Evolutionary conservation across 2,797 vertebrate genomes (phyloP), one percentile per base, ranked within the genome.

Genomic region (Parotocinclus haroldoi): DNA sequence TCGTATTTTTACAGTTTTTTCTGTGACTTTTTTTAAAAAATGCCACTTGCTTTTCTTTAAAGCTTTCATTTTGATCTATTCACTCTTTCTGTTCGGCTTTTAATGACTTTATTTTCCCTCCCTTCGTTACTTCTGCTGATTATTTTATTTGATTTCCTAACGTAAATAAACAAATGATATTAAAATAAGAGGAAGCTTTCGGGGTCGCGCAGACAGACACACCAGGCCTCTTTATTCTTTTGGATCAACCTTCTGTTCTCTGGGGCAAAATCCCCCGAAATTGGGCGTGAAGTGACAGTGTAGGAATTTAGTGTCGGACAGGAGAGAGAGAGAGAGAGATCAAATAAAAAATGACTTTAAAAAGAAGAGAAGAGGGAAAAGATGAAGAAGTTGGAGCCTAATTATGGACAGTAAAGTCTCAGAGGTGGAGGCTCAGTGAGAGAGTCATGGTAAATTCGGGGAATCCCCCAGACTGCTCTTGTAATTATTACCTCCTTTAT

Each of bases 401-500:
- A 80, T 78, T 81, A 79, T 74, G 59, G 62, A 49, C 53, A 73
- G 52, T 11, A 9, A 63, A 64, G 68, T 74, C 71, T 78, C 78
- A 46, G 68, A 49, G 79, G 76, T 77, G 61, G 73, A 16, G 60
- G 76, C 71, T 81, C 76, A 76, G 66, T 71, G 66, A 68, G 75
- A 66, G 76, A 73, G 82, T 86, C 80, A 77, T 38, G 70, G 78
- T 68, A 69, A 83, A 83, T 88, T 80, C 81, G 68, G 76, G 69
- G 69, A 69, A 67, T 84, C 83, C 78, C 27, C 81, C 49, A 57
- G 63, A 79, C 68, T 71, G 74, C 76, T 63, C 65, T 83, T 74
- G 71, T 83, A 86, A 87, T 86, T 85, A 87, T 84, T 80, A 82
- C 73, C 78, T 76, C 84, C 83, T 85, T 86, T 84, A 78, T 85